A percentile compares a stretch with the other conserved stretches of the same genome.
These are phyloP conservation scores for Oreochromis aureus DNA, from an alignment of 2,113 vertebrate genomes.

Conservation along the genomic window DNA sequence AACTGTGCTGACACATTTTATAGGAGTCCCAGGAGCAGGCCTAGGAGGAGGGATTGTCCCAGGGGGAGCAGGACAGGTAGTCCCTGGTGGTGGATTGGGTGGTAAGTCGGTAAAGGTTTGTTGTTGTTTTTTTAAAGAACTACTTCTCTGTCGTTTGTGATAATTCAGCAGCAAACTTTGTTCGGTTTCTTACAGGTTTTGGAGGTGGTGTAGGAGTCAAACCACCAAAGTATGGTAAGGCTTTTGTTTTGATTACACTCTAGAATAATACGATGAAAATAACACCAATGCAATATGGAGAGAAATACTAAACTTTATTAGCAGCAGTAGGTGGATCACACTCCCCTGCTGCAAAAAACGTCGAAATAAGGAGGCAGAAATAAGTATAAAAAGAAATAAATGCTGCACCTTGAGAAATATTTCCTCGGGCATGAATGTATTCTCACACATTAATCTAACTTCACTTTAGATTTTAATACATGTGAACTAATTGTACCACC, in stretches of 20 bases:
- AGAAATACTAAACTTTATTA: not conserved
- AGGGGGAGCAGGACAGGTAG: conserved; percentile 13
- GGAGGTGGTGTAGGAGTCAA: conserved; percentile 36
- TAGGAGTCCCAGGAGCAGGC: conserved; percentile 27
- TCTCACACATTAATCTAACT: not conserved
- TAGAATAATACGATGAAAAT: not conserved
- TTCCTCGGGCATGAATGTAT: not conserved
- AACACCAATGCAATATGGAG: not conserved
- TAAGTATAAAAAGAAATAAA: not conserved
- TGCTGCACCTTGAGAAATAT: not conserved
- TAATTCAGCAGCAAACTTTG: not conserved
- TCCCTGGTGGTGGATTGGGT: conserved; percentile 30
- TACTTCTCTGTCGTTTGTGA: not conserved
- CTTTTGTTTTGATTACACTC: not conserved
- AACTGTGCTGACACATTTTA: not conserved
- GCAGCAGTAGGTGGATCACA: not conserved
- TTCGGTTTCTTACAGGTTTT: conserved; percentile 17
- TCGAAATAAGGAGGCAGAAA: conserved; percentile 25
- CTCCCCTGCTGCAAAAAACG: conserved; percentile 40
- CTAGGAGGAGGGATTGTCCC: conserved; percentile 31
- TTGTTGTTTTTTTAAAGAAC: not conserved
- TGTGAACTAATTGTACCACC: not conserved
- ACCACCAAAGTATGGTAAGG: conserved; percentile 43
- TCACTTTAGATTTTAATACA: not conserved
- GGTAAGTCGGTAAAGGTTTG: not conserved